These are phyloP conservation scores for Crocuta crocuta DNA, from an alignment of 2,113 vertebrate species.

Conservation along the genomic window DNA sequence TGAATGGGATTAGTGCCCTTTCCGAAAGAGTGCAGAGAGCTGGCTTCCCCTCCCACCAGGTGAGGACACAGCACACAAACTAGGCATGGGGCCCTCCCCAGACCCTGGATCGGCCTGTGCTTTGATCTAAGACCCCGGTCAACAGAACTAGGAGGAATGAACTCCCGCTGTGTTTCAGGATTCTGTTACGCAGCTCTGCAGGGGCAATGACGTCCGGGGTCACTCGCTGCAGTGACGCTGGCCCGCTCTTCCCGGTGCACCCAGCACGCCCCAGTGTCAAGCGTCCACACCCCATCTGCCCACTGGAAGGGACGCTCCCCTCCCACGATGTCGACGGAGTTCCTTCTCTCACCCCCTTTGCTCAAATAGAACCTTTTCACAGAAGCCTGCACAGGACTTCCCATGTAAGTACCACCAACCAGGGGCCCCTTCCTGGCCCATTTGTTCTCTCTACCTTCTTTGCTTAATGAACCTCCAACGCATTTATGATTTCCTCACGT, in stretches of 20 bases:
- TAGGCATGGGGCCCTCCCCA: not conserved
- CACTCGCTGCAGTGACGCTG: rapidly evolving
- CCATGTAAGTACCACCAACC: not conserved
- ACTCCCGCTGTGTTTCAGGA: not conserved
- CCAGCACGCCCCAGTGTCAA: not conserved
- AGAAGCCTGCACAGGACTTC: not conserved
- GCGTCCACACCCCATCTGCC: not conserved
- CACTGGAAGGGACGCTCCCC: not conserved
- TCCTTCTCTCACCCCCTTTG: not conserved
- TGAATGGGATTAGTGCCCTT: not conserved
- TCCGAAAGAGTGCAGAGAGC: not conserved
- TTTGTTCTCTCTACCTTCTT: not conserved
- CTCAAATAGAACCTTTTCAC: not conserved
- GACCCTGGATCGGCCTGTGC: no score
- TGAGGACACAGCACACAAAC: not conserved
- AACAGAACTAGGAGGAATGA: not conserved
- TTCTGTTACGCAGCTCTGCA: not conserved
- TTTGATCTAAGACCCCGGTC: not conserved
- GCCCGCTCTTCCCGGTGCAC: not conserved
- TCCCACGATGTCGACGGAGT: not conserved
- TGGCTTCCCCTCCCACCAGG: not conserved
- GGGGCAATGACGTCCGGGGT: not conserved
- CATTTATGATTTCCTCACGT: not conserved
- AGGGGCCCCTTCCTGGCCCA: no score
- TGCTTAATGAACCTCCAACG: not conserved